Evolutionary conservation across 2,888 invertebrate genomes (phyloP), one percentile per base, ranked within the genome.

Genomic region (Morpho deidamia): DNA sequence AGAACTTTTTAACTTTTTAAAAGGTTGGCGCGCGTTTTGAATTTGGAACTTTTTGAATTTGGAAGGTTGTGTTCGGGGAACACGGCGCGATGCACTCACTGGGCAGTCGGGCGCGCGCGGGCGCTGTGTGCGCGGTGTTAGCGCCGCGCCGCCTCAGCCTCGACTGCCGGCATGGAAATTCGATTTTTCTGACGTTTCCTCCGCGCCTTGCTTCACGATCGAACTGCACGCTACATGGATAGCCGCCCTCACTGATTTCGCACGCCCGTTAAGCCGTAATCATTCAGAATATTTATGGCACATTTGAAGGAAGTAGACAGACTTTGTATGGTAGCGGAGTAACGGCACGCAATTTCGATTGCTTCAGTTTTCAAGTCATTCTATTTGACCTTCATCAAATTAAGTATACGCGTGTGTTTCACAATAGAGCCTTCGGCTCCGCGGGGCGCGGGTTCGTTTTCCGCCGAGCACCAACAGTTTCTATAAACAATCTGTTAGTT

Each of bases 121-220:
- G 85, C 80, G 82, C 80, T 79, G 67, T 69, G 69, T 74, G 81
- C 81, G 81, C 83, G 77, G 62, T 83, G 80, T 74, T 74, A 66
- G 81, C 88, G 83, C 83, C 84, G 75, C 88, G 88, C 86, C 88
- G 85, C 84, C 86, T 82, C 74, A 76, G 70, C 77, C 78, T 76
- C 86, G 84, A 88, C 89, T 89, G 89, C 79, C 86, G 85, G 75
- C 84, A 81, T 84, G 85, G 81, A 85, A 87, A 86, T 88, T 88
- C 88, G 88, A 88, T 89, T 88, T 88, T 87, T 83, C 85, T 86
- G 86, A 86, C 87, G 83, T 87, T 86, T 88, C 85, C 87, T 86
- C 88, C 88, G 85, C 88, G 83, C 88, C 88, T 88, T 81, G 77
- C 80, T 62, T 56, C 76, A 75, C 88, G 88, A 89, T 88, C 88